A percentile compares a stretch with the other conserved stretches of the same genome.
Evolutionary conservation across 2,113 vertebrate species (phyloP).

Genomic region (Lycaon pictus): DNA sequence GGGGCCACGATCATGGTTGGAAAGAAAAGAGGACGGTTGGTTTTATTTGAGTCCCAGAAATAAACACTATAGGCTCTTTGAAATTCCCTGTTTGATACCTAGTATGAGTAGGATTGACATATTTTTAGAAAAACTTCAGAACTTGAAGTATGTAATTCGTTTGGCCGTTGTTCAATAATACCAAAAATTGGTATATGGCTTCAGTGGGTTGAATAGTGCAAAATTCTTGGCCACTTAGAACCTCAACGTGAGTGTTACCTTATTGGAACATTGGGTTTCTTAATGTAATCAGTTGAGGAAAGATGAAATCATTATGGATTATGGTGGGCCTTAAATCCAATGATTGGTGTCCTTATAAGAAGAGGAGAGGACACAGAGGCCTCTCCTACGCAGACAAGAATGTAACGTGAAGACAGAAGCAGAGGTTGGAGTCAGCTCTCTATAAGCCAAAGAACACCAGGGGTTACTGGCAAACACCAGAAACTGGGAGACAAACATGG

Average conservation of each 20-base stretch:
- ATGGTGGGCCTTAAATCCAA: not conserved
- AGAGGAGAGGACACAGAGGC: not conserved
- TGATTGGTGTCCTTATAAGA: not conserved
- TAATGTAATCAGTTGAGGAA: not conserved
- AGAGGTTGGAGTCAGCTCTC: not conserved
- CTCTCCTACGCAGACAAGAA: not conserved
- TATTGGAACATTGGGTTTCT: not conserved
- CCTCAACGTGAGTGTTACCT: not conserved
- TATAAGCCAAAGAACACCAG: not conserved
- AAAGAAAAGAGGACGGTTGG: not conserved
- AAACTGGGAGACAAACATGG: not conserved
- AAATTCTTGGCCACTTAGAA: not conserved
- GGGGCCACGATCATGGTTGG: not conserved
- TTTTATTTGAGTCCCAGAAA: not conserved
- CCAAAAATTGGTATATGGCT: not conserved
- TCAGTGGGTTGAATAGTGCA: not conserved
- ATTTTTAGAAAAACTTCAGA: not conserved
- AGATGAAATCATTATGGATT: not conserved
- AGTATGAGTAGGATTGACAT: not conserved
- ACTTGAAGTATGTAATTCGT: not conserved
- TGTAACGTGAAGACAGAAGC: not conserved
- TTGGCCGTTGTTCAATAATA: conserved; percentile 12
- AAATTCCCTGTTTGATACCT: not conserved
- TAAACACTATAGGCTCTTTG: not conserved
- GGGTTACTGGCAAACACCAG: not conserved